Percentiles rank a stretch among this genome's conserved stretches.
These are phyloP conservation scores for Himalopsyche phryganea DNA, from an alignment of 1,140 invertebrate species.

Conservation along the genomic window DNA sequence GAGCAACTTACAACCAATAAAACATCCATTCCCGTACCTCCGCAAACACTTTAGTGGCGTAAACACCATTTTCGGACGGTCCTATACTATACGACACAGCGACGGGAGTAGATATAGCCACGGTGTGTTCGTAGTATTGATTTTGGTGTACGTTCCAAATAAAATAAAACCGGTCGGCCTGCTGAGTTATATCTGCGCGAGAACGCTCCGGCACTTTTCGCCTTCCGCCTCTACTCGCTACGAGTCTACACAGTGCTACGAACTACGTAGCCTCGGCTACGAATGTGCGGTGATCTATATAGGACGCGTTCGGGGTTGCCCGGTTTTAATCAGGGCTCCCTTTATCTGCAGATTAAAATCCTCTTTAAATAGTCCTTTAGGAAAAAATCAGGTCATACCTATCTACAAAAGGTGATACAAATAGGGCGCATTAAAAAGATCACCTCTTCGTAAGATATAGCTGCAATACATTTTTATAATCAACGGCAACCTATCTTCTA, in stretches of 20 bases:
- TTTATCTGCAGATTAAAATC: no score
- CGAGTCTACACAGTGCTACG: not conserved
- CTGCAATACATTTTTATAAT: no score
- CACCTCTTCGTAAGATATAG: no score
- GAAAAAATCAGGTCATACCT: no score
- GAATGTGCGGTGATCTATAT: no score
- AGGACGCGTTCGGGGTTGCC: no score
- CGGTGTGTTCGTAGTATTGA: slow-evolving; percentile 28
- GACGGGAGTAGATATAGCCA: no score
- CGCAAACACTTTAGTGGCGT: slow-evolving; percentile 10
- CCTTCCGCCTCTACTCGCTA: slow-evolving; percentile 15
- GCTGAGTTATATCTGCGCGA: slow-evolving; percentile 33
- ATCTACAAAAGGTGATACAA: no score
- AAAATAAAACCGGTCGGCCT: slow-evolving; percentile 33
- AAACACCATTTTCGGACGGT: slow-evolving; percentile 27
- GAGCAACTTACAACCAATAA: slow-evolving; percentile 15
- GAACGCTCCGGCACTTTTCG: slow-evolving; percentile 30
- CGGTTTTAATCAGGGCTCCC: no score
- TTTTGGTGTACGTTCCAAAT: slow-evolving; percentile 33
- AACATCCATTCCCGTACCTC: not conserved
- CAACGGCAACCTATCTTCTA: no score
- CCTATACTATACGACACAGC: slow-evolving; percentile 1
- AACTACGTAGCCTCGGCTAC: not conserved
- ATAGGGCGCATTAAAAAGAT: no score
- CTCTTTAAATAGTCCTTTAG: no score